Evolutionary conservation across 2,797 vertebrate genomes (phyloP).

Genomic region (Serranus cabrilla): DNA sequence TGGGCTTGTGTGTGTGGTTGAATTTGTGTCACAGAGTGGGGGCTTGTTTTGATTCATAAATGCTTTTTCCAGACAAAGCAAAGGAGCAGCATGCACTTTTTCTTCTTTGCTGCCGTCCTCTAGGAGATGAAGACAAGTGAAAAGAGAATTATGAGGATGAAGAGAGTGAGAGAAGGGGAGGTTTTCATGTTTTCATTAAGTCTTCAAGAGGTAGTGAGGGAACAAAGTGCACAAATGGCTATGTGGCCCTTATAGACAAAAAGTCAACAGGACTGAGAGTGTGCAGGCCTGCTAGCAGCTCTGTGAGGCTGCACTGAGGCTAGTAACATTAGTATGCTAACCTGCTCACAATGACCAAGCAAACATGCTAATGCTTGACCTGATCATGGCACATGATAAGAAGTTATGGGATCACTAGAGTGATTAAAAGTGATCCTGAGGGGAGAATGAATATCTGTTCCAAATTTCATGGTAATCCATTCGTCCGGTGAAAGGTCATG

Average conservation of each 20-base stretch:
- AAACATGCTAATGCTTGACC: not conserved
- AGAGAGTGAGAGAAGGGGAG: constrained; percentile 3
- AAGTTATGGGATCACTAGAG: not conserved
- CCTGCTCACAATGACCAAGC: not conserved
- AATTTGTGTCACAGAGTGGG: constrained; percentile 45
- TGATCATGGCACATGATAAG: not conserved
- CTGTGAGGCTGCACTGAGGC: not conserved
- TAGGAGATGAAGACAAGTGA: constrained; percentile 42
- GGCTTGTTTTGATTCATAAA: constrained; percentile 63
- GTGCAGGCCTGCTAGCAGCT: not conserved
- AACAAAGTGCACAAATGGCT: not conserved
- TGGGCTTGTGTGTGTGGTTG: constrained; percentile 41
- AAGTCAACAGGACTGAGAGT: constrained; percentile 4
- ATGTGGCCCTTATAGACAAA: constrained; percentile 20
- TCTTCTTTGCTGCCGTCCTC: constrained; percentile 22
- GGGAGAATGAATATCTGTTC: not conserved
- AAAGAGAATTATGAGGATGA: constrained; percentile 32
- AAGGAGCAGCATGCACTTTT: constrained; percentile 36
- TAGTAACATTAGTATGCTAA: not conserved
- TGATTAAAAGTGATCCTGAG: not conserved
- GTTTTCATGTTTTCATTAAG: constrained; percentile 42
- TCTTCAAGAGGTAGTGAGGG: constrained; percentile 12
- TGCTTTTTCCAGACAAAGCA: constrained; percentile 65
- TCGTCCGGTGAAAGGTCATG: not conserved
- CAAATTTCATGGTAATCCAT: constrained; percentile 11